Base-by-base conservation (phyloP, 2,797 vertebrate species). In the Oryzias dopingdopingensis region DNA sequence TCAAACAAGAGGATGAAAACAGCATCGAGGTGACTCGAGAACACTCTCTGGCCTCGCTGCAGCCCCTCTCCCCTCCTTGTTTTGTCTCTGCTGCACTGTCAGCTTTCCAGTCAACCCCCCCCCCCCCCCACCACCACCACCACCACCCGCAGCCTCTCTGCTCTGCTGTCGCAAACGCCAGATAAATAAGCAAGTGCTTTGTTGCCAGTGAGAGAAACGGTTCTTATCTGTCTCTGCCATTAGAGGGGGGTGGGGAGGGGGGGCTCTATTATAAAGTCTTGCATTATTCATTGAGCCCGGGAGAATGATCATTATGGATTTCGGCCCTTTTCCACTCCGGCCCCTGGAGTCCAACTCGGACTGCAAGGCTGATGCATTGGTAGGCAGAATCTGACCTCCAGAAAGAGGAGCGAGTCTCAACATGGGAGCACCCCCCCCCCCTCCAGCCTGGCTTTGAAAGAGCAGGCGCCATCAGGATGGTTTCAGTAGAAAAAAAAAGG, bases 221-320 rank as follows among this genome's bases (percentile, higher is more conserved):
- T 80, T 73, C 80, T 88, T 86, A 88, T 91, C 86, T 87, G 70
- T 89, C 85, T 90, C 79, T 86, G 87, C 84, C 85, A 86, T 91
- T 88, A 89, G 71, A 84, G 63, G 88, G 77, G 72, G 79, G 74
- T 10, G 32, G 6, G 5, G 26, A 26, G 24, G 71, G 83, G 75
- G 10, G 32, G 67, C 83, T 89, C 82, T 89, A 83, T 90, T 90
- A 89, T 87, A 83, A 81, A 86, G 72, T 79, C 59, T 70, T 92
- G 86, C 83, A 91, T 92, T 88, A 92, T 91, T 92, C 88, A 91
- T 80, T 66, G 72, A 71, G 79, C 68, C 79, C 56, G 67, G 74
- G 83, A 88, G 86, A 86, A 77, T 74, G 83, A 88, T 89, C 83
- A 87, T 88, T 85, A 88, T 82, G 70, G 78, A 90, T 86, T 77